phyloP scores from a whole-genome alignment of 2,113 vertebrate genomes.

The Aphelocoma coerulescens region DNA sequence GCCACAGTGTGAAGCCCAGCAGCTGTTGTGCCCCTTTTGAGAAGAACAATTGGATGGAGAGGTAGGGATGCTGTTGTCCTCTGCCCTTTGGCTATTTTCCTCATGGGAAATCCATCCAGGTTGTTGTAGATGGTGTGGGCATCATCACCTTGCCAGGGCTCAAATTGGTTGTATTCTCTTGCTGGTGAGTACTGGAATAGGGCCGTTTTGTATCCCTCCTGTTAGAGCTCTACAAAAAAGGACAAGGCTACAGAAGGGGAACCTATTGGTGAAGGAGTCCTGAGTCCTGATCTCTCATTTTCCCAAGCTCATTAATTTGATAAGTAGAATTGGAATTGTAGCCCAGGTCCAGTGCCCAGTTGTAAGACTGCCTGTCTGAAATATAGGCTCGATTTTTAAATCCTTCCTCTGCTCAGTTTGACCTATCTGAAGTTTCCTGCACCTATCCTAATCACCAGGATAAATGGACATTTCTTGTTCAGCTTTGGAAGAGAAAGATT shows the following conservation, averaged over 20 bases:
- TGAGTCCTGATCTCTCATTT: neutral
- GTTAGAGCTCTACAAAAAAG: neutral
- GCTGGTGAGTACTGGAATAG: neutral
- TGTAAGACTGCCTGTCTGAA: neutral
- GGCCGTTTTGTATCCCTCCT: neutral
- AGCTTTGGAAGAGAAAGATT: neutral
- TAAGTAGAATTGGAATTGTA: neutral
- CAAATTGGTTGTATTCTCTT: neutral
- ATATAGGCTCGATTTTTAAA: neutral
- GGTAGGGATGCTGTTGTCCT: neutral
- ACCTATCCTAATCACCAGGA: neutral
- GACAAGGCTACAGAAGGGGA: neutral
- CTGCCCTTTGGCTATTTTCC: neutral
- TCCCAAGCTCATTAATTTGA: neutral
- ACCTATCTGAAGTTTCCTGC: neutral
- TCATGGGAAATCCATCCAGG: neutral
- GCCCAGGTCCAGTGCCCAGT: no score
- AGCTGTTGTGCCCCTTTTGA: neutral
- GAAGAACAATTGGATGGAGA: neutral
- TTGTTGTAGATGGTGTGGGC: neutral
- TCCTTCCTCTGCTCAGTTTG: rapidly evolving
- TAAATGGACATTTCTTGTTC: neutral
- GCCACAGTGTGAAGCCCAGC: neutral
- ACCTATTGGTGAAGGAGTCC: rapidly evolving
- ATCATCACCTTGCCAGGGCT: neutral